Evolutionary conservation across 1,140 invertebrate species (phyloP).

Genomic region (Rhopalosiphum maidis): DNA sequence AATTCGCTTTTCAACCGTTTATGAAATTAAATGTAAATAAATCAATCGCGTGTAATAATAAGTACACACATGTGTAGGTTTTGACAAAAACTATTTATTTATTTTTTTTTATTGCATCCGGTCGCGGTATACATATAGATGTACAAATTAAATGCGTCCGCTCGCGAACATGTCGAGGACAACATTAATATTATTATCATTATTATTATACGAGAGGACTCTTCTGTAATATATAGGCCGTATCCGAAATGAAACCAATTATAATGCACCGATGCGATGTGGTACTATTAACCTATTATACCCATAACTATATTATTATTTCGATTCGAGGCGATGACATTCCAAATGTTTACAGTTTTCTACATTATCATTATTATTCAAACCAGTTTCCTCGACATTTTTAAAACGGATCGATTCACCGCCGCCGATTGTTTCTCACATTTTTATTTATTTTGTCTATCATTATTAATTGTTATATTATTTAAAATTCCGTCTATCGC

Average conservation of each 20-base stretch:
- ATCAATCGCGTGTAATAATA: not conserved
- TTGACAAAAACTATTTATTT: not conserved
- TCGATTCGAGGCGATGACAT: not conserved
- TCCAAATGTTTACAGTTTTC: not conserved
- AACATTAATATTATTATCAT: not conserved
- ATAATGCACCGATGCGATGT: not conserved
- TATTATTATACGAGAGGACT: not conserved
- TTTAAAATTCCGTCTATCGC: not conserved
- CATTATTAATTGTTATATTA: not conserved
- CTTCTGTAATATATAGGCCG: not conserved
- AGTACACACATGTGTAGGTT: not conserved
- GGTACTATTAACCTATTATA: not conserved
- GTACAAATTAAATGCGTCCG: slow-evolving; percentile 2
- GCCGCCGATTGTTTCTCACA: not conserved
- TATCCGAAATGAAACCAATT: slow-evolving; percentile 23
- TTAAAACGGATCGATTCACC: not conserved
- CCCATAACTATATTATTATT: not conserved
- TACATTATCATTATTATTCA: not conserved
- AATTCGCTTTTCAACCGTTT: slow-evolving; percentile 18
- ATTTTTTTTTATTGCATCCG: slow-evolving; percentile 4
- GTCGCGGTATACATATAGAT: not conserved
- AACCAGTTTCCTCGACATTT: not conserved
- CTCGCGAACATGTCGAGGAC: not conserved
- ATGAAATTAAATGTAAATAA: not conserved
- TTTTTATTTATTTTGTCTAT: not conserved